Conservation (phyloP, 2,113 vertebrate genomes). For the Archilochus colubris region DNA sequence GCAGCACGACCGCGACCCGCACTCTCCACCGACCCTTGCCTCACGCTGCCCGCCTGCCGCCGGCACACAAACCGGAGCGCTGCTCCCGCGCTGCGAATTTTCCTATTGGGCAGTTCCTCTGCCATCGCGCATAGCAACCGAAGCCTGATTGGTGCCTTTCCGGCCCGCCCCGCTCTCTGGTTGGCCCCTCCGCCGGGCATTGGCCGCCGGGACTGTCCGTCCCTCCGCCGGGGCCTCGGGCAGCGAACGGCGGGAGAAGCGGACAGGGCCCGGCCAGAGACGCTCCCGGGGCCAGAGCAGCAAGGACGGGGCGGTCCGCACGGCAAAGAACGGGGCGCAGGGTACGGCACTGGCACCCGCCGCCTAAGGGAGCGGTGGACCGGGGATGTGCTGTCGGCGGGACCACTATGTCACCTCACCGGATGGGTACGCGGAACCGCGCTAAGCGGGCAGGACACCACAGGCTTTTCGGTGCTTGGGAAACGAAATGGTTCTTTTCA, state of each 20-base stretch:
- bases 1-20: too few species aligned
- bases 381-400: fast-evolving
- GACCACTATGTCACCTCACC: fast-evolving
- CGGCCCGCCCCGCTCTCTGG: not conserved
- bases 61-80: not conserved
- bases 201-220: not conserved
- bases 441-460: fast-evolving
- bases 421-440: not conserved
- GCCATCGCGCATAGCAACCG: not conserved
- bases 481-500: fast-evolving
- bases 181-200: not conserved
- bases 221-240: too few species aligned
- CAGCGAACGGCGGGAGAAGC: too few species aligned
- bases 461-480: fast-evolving
- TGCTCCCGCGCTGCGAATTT: not conserved
- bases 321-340: not conserved
- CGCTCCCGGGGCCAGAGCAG: too few species aligned
- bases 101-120: not conserved
- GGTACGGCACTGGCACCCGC: not conserved
- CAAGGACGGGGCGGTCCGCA: not conserved
- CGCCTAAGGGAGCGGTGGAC: fast-evolving
- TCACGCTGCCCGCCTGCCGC: not conserved
- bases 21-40: not conserved
- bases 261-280: too few species aligned
- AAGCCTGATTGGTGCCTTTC: not conserved